These are phyloP conservation scores for Drosophila biarmipes DNA, from an alignment of 1,140 invertebrate species.

Conservation along the genomic window DNA sequence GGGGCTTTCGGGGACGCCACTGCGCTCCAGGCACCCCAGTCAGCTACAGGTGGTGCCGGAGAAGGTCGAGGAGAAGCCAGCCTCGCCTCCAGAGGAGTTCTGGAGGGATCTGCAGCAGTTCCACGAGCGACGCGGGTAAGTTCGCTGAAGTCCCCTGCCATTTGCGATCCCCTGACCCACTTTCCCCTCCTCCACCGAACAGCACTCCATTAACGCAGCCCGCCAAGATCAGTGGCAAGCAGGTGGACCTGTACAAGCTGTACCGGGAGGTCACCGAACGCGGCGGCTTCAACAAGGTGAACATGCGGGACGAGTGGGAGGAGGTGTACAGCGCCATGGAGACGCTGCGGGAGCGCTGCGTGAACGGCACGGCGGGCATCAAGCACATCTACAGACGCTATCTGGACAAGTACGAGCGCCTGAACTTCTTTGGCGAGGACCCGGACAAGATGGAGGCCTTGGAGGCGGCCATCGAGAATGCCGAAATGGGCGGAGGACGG, in stretches of 20 bases:
- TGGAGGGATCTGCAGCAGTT: constrained; percentile 92
- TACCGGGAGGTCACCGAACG: constrained; percentile 95
- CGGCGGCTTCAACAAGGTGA: constrained; percentile 97
- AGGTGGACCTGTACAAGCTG: constrained; percentile 95
- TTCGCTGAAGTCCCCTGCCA: constrained; percentile 24
- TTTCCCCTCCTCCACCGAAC: not conserved
- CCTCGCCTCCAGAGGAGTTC: constrained; percentile 85
- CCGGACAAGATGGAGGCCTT: constrained; percentile 91
- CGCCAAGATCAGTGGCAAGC: constrained; percentile 93
- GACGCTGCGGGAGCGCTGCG: constrained; percentile 90
- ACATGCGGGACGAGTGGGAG: constrained; percentile 92
- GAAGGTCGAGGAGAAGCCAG: constrained; percentile 26
- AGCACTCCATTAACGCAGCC: constrained; percentile 91
- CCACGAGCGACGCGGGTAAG: constrained; percentile 93
- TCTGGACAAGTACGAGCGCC: constrained; percentile 86
- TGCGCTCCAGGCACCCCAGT: constrained; percentile 61
- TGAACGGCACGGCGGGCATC: constrained; percentile 94
- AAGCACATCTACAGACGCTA: constrained; percentile 95
- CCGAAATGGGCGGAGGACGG: constrained; percentile 54
- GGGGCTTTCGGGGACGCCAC: constrained; percentile 34
- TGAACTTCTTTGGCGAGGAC: constrained; percentile 89
- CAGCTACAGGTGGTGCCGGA: constrained; percentile 42
- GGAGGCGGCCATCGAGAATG: constrained; percentile 87
- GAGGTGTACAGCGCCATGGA: constrained; percentile 91
- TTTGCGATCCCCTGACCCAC: not conserved